Base-by-base conservation (phyloP, 2,113 vertebrate species). In the Raja brachyura region DNA sequence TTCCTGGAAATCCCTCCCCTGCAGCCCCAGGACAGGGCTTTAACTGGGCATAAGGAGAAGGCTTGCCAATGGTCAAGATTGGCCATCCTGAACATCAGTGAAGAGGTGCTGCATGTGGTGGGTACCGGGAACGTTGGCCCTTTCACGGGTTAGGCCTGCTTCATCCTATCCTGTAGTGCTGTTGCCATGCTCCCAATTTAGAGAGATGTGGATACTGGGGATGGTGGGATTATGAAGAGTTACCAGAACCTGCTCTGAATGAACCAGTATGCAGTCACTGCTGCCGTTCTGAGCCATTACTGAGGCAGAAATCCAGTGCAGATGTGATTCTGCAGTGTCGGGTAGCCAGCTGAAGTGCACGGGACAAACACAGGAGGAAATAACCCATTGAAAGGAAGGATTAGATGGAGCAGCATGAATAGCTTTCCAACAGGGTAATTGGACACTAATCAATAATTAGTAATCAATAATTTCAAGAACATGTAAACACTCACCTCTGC, bases 401-500 rank as follows among this genome's bases (percentile, higher is more conserved):
- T 83, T 83, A 22, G 11, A 56, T 22, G 5, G 54, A 4, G 25
- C 54, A 56, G 22, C 25, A 61, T 25, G 14, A 0, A 85, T 28
- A 85, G 25, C 81, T 59, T 61, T 28, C 56, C 59, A 85, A 56
- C 48, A 5, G 3, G 20, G 10, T 2, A 56, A 83, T 10, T 3
- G 20, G 16, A 83, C 22, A 83, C 4, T 83, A 4, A 48, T 48
- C 39, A 48, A 48, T 48, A 0, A 48, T 48, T 48, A 48, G 39
- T 48, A 31, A 39, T 66, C 22, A 66, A 93, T 77, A 66, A 5
- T 63, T n/a, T 61, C 75, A 39, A 68, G n/a, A 75, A 54, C 1
- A 14, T 48, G 66, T 14, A 22, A 73, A 85, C 25, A 33, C 78
- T 95, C 95, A 98, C 99, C 95, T 99, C 97, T 4, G 97, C 96